A percentile compares a stretch with the other conserved stretches of the same genome.
phyloP scores from a whole-genome alignment of 2,888 invertebrate species.

The Dilophus febrilis region DNA sequence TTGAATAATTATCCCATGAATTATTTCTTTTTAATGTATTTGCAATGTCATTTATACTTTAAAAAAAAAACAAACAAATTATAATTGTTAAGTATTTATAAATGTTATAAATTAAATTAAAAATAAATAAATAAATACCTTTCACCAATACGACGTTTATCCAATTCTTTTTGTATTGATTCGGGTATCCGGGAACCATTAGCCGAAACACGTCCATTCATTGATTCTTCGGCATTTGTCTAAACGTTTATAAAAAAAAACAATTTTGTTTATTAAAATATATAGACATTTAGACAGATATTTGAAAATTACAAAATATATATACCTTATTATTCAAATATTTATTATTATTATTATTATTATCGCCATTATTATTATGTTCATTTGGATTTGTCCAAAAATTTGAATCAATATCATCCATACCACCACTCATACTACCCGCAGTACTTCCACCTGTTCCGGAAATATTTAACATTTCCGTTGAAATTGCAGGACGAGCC shows the following conservation, averaged over 20 bases:
- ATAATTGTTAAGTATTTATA: not conserved
- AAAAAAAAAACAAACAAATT: not conserved
- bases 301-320: too few species aligned
- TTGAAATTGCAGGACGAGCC: conserved; percentile 54
- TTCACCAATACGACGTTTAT: conserved; percentile 42
- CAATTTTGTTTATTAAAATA: too few species aligned
- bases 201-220: conserved; percentile 25
- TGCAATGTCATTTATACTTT: conserved; percentile 10
- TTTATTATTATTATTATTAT: conserved; percentile 8
- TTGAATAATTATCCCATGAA: conserved; percentile 7
- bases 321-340: not conserved
- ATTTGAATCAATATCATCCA: conserved; percentile 29
- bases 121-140: conserved; percentile 23
- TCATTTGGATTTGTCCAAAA: conserved; percentile 57
- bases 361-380: conserved; percentile 25
- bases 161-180: conserved; percentile 45
- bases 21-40: conserved; percentile 8
- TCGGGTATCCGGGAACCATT: conserved; percentile 36
- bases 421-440: conserved; percentile 10
- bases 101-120: not conserved
- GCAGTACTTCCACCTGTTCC: too few species aligned
- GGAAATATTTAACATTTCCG: conserved; percentile 28
- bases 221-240: conserved; percentile 5
- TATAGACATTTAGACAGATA: too few species aligned
- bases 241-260: too few species aligned